Evolutionary conservation across 2,888 invertebrate genomes (phyloP).

Genomic region (Agrochola litura): DNA sequence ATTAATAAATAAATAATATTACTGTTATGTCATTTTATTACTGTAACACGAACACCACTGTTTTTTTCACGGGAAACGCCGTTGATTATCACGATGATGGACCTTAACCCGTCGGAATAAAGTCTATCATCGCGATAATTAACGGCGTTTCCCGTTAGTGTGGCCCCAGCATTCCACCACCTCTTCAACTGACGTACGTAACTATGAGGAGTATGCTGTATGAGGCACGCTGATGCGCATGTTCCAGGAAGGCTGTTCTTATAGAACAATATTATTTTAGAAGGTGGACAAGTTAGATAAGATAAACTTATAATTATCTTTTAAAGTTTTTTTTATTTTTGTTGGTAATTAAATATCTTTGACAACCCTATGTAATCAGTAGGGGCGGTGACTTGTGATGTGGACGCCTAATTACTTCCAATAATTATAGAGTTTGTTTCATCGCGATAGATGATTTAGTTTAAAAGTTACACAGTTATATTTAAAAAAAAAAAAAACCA

Average conservation of each 20-base stretch:
- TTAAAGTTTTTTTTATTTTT: too few relatives aligned
- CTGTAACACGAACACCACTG: background rate
- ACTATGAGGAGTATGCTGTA: background rate
- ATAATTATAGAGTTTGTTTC: too few relatives aligned
- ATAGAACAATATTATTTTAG: background rate
- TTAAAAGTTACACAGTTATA: too few relatives aligned
- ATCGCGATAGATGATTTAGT: too few relatives aligned
- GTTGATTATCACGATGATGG: too few relatives aligned
- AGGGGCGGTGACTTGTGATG: background rate
- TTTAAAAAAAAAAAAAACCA: too few relatives aligned
- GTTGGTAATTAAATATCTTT: background rate
- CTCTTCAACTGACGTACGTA: background rate
- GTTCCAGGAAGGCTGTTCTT: background rate
- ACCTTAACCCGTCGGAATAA: too few relatives aligned
- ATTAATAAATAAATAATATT: background rate
- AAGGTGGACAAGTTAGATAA: background rate
- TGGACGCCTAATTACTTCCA: too few relatives aligned
- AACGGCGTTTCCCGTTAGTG: too few relatives aligned
- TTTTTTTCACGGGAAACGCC: too few relatives aligned
- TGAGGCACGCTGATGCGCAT: background rate
- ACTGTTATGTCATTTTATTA: background rate
- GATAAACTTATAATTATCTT: background rate
- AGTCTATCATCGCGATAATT: too few relatives aligned
- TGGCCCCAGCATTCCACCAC: too few relatives aligned
- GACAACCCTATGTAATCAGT: conserved; percentile 6